These are phyloP conservation scores for Hypomecis punctinalis DNA, from an alignment of 2,888 invertebrate species.

Conservation along the genomic window DNA sequence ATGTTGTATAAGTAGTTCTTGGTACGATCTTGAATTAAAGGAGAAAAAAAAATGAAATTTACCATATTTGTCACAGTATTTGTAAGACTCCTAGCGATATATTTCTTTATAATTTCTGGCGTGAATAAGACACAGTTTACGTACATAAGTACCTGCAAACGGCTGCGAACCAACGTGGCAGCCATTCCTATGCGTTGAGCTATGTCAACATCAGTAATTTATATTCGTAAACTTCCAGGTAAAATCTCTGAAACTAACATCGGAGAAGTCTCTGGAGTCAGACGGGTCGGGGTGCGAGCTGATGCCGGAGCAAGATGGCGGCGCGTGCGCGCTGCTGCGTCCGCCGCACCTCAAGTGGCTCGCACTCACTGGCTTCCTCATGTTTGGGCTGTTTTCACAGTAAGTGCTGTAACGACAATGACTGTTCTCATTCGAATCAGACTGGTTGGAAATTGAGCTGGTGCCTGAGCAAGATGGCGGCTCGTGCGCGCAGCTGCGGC, in stretches of 20 bases:
- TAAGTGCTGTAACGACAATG: conserved; percentile 60
- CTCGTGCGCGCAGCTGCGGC: conserved; percentile 59
- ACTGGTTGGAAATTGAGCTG: conserved; percentile 46
- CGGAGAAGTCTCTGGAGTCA: conserved; percentile 39
- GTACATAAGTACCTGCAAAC: too few relatives aligned
- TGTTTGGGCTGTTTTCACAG: conserved; percentile 76
- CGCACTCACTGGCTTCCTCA: conserved; percentile 67
- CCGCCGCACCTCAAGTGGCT: conserved; percentile 75
- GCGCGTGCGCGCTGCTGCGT: conserved; percentile 58
- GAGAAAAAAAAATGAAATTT: too few relatives aligned
- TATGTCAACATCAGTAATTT: not conserved
- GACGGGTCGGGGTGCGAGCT: conserved; percentile 48
- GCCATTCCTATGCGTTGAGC: too few relatives aligned
- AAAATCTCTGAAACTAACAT: conserved; percentile 54
- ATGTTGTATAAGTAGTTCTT: too few relatives aligned
- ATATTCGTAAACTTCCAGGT: conserved; percentile 52
- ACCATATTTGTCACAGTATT: too few relatives aligned
- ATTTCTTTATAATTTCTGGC: too few relatives aligned
- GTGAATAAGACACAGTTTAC: too few relatives aligned
- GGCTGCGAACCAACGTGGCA: too few relatives aligned
- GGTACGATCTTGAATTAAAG: too few relatives aligned
- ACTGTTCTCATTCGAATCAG: too few relatives aligned
- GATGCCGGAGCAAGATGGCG: not conserved
- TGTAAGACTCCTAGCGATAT: too few relatives aligned
- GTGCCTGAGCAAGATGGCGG: not conserved